A percentile compares a stretch with the other conserved stretches of the same genome.
These are phyloP conservation scores for Girardia tigrina DNA, from an alignment of 2,888 invertebrate genomes.

Conservation along the genomic window DNA sequence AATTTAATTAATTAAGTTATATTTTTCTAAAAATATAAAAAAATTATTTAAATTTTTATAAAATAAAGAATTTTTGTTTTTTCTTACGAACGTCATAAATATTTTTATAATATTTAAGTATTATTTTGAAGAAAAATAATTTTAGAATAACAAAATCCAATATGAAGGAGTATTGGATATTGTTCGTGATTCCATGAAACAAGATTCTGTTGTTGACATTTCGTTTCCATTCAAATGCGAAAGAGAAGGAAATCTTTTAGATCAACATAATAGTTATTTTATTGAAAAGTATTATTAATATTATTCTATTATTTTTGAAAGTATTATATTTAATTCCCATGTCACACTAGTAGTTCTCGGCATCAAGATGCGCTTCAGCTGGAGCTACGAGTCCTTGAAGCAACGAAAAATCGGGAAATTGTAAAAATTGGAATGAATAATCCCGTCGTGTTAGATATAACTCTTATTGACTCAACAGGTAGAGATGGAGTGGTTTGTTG, in stretches of 20 bases:
- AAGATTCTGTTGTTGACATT: neutral
- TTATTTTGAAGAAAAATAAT: no score
- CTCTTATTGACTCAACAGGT: neutral
- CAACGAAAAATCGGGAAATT: slow-evolving; percentile 8
- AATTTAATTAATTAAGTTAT: no score
- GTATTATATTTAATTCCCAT: neutral
- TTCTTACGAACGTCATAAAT: no score
- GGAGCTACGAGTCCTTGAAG: neutral
- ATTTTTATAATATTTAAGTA: no score
- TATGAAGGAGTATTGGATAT: neutral
- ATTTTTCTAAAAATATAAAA: no score
- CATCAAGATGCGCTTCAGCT: neutral
- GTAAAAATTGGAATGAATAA: neutral
- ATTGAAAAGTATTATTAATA: neutral
- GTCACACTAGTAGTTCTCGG: neutral
- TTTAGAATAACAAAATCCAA: neutral
- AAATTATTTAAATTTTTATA: no score
- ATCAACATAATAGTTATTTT: no score
- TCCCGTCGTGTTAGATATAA: slow-evolving; percentile 1
- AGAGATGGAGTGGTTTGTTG: neutral
- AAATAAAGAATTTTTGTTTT: no score
- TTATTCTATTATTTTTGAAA: neutral
- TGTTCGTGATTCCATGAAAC: neutral
- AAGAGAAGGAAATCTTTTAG: neutral
- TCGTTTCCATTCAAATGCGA: neutral